Evolutionary conservation across 2,888 invertebrate genomes (phyloP), one percentile per base, ranked within the genome.

Genomic region (Nephrotoma appendiculata): DNA sequence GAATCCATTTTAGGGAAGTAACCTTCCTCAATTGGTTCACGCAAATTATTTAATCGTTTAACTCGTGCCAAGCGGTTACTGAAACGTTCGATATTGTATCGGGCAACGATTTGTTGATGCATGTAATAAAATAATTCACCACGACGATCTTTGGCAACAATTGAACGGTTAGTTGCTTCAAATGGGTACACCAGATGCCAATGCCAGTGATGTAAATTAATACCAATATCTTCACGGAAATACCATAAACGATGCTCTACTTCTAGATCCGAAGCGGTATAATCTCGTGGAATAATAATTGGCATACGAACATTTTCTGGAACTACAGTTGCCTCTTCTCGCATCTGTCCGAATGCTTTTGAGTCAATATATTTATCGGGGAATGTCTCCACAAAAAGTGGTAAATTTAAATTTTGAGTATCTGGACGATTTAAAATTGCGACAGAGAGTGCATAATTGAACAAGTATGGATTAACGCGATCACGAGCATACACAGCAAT

Each of bases 1-100:
- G 95, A 96, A 91, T 96, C 96, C 90, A 97, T 92, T 91, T 97
- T 97, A 5, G 96, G 95, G 92, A 96, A 97, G 91, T 97, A 97
- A 0, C 94, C 97, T 90, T 97, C 96, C 0, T 91, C 90, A 88
- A 97, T 95, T 12, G 96, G 94, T 3, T 94, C 93, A 1, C 94
- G 92, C 91, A 95, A 94, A 90, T 96, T 93, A 88, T 93, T 93
- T 88, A 93, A 94, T 0, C 95, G 93, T 42, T 91, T 92, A 1
- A 95, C 95, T 0, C 95, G 93, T 0, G 92, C 90, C 89, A 97
- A 90, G 5, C 93, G 93, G 90, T 96, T 96, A 90, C 95, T 95
- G 88, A 96, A 91, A 2, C 97, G 94, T 90, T 96, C 97, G 87
- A 93, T 91, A 89, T 96, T 96, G 91, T 96, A 97, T 88, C 96